Evolutionary conservation across 2,888 invertebrate species (phyloP).

Genomic region (Acronicta leporina): DNA sequence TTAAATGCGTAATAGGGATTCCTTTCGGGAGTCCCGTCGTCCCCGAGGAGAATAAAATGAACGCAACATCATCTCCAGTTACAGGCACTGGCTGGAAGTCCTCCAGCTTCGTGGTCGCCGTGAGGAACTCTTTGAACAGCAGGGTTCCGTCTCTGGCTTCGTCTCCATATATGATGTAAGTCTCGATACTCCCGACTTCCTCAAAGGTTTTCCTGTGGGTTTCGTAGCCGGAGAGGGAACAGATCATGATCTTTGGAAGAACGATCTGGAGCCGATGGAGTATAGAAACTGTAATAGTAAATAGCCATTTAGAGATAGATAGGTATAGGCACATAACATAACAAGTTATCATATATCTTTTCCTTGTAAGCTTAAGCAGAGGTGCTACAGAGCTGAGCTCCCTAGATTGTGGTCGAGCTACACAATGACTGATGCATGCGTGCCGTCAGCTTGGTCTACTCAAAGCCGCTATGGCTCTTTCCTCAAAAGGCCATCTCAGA

Average conservation of each 20-base stretch:
- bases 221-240: slow-evolving; percentile 47
- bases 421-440: no score
- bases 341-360: no score
- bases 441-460: no score
- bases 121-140: slow-evolving; percentile 48
- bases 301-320: no score
- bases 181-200: slow-evolving; percentile 13
- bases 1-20: slow-evolving; percentile 58
- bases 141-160: slow-evolving; percentile 25
- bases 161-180: slow-evolving; percentile 53
- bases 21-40: slow-evolving; percentile 66
- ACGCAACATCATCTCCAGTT: slow-evolving; percentile 50
- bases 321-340: no score
- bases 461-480: no score
- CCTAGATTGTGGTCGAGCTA: no score
- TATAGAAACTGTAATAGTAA: slow-evolving; percentile 47
- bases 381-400: no score
- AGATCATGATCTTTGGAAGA: slow-evolving; percentile 60
- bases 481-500: no score
- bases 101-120: slow-evolving; percentile 32
- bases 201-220: slow-evolving; percentile 38
- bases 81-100: slow-evolving; percentile 54
- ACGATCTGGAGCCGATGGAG: slow-evolving; percentile 53
- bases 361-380: no score
- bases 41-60: slow-evolving; percentile 61